A percentile compares a stretch with the other conserved stretches of the same genome.
phyloP scores from a whole-genome alignment of 2,797 vertebrate species.

The Alexandromys oeconomus region DNA sequence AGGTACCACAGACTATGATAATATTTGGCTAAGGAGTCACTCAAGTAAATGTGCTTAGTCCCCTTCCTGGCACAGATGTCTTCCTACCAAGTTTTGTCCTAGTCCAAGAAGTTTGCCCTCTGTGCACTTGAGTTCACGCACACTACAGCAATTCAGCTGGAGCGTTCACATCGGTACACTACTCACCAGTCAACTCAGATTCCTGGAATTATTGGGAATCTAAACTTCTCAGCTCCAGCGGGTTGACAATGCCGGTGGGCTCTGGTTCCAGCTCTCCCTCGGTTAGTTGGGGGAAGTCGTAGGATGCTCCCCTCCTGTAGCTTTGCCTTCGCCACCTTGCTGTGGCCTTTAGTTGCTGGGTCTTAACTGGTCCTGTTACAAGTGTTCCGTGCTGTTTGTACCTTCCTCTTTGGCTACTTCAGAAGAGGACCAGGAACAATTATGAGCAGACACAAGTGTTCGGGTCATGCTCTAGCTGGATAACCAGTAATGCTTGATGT shows the following conservation, averaged over 20 bases:
- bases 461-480: not conserved
- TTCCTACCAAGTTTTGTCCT: not conserved
- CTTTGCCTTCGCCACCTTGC: not conserved
- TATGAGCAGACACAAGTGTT: constrained; percentile 2
- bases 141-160: not conserved
- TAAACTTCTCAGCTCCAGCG: not conserved
- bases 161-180: not conserved
- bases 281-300: not conserved
- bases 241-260: not conserved
- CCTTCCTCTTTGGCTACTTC: not conserved
- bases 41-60: not conserved
- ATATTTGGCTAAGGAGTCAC: not conserved
- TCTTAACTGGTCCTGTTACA: not conserved
- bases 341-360: not conserved
- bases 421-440: constrained; percentile 13
- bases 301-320: constrained; percentile 25
- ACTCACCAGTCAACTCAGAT: not conserved
- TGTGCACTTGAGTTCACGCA: no score
- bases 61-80: not conserved
- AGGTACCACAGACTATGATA: not conserved
- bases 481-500: not conserved
- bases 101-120: no score
- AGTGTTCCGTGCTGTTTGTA: not conserved
- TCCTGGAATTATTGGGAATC: not conserved
- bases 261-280: not conserved